A percentile compares a stretch with the other conserved stretches of the same genome.
phyloP scores from a whole-genome alignment of 2,797 vertebrate genomes.

The Phyllotis vaccarum region DNA sequence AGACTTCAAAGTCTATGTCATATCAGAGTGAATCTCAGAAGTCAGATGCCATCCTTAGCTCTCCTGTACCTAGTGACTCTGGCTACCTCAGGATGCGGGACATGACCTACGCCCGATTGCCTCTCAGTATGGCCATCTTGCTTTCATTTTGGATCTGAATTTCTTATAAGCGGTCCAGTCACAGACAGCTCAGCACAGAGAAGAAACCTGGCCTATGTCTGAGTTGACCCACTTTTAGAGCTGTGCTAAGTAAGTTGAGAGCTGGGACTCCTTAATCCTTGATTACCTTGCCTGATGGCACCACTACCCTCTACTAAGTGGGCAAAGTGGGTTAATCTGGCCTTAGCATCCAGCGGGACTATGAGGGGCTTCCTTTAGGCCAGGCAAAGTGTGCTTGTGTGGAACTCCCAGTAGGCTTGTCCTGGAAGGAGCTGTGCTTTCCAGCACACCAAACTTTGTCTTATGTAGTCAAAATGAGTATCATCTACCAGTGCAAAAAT shows the following conservation, averaged over 20 bases:
- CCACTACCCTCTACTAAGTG: conserved; percentile 88
- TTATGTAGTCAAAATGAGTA: not conserved
- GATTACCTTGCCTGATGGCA: conserved; percentile 39
- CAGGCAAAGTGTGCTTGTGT: not conserved
- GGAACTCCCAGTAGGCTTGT: not conserved
- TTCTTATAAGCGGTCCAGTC: not conserved
- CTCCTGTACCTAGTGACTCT: not conserved
- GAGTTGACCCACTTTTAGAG: conserved; percentile 10
- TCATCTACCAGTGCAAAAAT: not conserved
- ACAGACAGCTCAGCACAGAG: not conserved
- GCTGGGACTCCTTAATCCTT: not conserved
- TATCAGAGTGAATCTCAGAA: not conserved
- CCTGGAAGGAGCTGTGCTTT: not conserved
- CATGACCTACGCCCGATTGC: not conserved
- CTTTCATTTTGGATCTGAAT: not conserved
- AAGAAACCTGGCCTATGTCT: not conserved
- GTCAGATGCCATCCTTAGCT: not conserved
- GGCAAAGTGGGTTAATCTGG: conserved; percentile 92
- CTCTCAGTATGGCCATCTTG: accelerated
- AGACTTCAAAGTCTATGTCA: not conserved
- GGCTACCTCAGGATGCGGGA: not conserved
- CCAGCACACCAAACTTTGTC: not conserved
- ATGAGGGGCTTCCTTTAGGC: not conserved
- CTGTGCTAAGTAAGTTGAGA: conserved; percentile 3
- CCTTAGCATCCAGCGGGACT: conserved; percentile 79